Evolutionary conservation across 2,797 vertebrate genomes (phyloP).

Genomic region (Cossypha niveicapilla): DNA sequence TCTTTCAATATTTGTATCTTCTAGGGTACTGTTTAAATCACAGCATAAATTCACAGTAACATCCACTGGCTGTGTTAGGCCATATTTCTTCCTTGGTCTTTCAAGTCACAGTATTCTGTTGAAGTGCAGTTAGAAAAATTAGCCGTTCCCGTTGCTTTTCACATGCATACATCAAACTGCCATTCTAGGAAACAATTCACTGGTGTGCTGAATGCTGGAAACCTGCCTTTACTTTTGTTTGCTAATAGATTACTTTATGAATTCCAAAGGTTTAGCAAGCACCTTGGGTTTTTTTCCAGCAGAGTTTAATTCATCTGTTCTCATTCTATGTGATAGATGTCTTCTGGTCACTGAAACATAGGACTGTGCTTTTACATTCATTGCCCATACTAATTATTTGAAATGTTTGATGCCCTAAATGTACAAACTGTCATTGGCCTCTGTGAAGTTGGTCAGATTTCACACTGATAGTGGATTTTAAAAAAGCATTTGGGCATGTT

Average conservation of each 20-base stretch:
- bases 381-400: neutral
- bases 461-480: neutral
- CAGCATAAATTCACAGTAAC: slow-evolving; percentile 8
- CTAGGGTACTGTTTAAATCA: neutral
- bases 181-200: slow-evolving; percentile 9
- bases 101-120: slow-evolving; percentile 15
- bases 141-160: slow-evolving; percentile 21
- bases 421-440: neutral
- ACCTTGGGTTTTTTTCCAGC: neutral
- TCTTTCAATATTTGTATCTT: neutral
- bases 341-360: neutral
- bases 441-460: neutral
- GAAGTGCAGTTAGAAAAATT: slow-evolving; percentile 43
- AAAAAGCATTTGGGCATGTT: neutral
- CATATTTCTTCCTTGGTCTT: slow-evolving; percentile 4
- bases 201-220: slow-evolving; percentile 7
- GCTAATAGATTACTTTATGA: neutral
- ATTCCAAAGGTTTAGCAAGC: neutral
- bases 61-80: neutral
- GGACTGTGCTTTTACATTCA: neutral
- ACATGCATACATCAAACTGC: slow-evolving; percentile 1
- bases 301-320: neutral
- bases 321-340: neutral
- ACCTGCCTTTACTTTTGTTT: slow-evolving; percentile 51
- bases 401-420: neutral